A percentile compares a stretch with the other conserved stretches of the same genome.
These are phyloP conservation scores for Riparia riparia DNA, from an alignment of 2,113 vertebrate species.

Conservation along the genomic window DNA sequence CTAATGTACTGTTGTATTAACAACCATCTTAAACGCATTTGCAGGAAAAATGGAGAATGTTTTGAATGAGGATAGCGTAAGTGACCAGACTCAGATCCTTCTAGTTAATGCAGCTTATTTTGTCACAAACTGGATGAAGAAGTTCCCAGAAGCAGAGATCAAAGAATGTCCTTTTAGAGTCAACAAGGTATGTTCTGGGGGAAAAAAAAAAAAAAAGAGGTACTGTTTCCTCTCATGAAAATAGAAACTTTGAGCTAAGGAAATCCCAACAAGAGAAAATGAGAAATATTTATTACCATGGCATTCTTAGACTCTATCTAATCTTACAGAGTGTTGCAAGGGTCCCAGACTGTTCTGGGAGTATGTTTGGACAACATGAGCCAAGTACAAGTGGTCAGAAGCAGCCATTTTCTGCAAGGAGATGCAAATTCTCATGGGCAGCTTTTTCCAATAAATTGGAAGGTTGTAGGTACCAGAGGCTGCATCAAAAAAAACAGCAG, in stretches of 20 bases:
- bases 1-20: neutral
- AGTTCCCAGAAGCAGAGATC: constrained; percentile 79
- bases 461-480: neutral
- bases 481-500: neutral
- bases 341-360: neutral
- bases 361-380: neutral
- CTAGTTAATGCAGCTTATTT: constrained; percentile 82
- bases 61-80: constrained; percentile 69
- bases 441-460: neutral
- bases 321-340: neutral
- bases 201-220: neutral
- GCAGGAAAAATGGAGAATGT: constrained; percentile 80
- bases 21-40: neutral
- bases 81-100: constrained; percentile 78
- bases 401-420: neutral
- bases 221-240: neutral
- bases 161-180: constrained; percentile 81
- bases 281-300: neutral
- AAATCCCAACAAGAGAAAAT: neutral
- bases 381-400: neutral
- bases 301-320: neutral
- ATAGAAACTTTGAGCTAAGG: neutral
- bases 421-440: neutral
- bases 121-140: constrained; percentile 84
- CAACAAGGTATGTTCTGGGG: constrained; percentile 75